Conservation (phyloP, 2,888 invertebrate genomes). For the Drosophila prostipennis region DNA sequence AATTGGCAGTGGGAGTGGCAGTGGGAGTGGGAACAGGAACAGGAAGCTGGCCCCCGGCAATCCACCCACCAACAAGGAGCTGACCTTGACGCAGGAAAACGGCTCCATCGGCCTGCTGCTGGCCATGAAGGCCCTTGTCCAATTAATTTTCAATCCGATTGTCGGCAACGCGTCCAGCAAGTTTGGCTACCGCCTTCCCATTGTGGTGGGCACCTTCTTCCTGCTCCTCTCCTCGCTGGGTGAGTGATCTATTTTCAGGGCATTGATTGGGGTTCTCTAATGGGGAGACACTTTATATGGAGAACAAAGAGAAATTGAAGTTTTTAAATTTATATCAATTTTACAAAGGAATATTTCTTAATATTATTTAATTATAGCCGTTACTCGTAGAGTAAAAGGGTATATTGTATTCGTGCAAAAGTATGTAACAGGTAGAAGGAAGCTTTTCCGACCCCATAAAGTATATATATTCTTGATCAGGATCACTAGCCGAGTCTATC, state of each 20-base stretch:
- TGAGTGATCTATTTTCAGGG: slow-evolving; percentile 83
- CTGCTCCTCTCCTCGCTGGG: slow-evolving; percentile 88
- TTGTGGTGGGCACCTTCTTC: slow-evolving; percentile 89
- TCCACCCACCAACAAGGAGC: slow-evolving; percentile 51
- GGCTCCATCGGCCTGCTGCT: slow-evolving; percentile 88
- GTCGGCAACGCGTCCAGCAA: slow-evolving; percentile 89
- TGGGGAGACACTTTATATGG: no score
- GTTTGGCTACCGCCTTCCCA: slow-evolving; percentile 88
- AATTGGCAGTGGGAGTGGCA: slow-evolving; percentile 1
- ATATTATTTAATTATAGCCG: no score
- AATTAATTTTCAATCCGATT: slow-evolving; percentile 90
- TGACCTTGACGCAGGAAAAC: slow-evolving; percentile 87
- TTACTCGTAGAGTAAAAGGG: no score
- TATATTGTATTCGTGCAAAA: no score
- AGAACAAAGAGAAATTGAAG: no score
- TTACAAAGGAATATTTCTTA: no score
- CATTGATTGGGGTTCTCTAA: no score
- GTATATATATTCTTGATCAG: no score
- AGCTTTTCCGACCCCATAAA: no score
- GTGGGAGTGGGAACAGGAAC: slow-evolving; percentile 27
- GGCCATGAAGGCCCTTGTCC: slow-evolving; percentile 92
- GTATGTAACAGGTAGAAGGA: no score
- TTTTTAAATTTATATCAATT: no score
- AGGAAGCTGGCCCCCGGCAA: slow-evolving; percentile 20
- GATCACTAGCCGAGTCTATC: no score